Evolutionary conservation across 1,140 invertebrate genomes (phyloP), one percentile per base, ranked within the genome.

Genomic region (Latrodectus geometricus): DNA sequence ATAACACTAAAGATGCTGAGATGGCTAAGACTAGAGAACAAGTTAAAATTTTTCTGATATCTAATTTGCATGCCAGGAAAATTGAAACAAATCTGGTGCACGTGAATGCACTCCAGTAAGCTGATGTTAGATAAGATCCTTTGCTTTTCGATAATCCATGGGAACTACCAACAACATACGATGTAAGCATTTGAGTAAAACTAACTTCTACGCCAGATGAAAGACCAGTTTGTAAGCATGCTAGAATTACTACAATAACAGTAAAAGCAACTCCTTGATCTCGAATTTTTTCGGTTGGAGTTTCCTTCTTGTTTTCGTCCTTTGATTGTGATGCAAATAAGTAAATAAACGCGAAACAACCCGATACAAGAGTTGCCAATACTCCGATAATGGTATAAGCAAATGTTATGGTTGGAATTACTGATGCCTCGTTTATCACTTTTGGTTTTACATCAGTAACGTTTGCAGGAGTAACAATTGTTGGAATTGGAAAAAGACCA

Each of bases 31-130:
- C 23, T 77, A 92, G 88, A 88, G 92, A 90, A 81, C 90, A 79
- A 15, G 90, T 88, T 70, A 92, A 88, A 91, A 92, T 92, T 23
- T 88, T 89, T 17, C 88, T 88, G 23, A 90, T 90, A 68, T 88
- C 89, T 68, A 90, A 90, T 80, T 89, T 91, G 66, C 89, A 90
- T 0, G 91, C 90, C 81, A 91, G 89, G 49, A 92, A 91, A 48
- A 93, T 92, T 35, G 91, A 90, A 11, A 92, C 81, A 69, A 91
- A 92, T 52, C 92, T 88, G 1, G 90, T 91, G 21, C 91, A 88
- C 20, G 92, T 92, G 21, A 93, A 90, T 3, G 90, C 89, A 8
- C 92, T 92, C 92, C 92, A 93, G 84, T 92, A 93, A 11, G 92
- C 88, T n/a, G 92, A 91, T 11, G 91, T 91, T 52, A 92, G 88